phyloP scores from a whole-genome alignment of 2,113 vertebrate species.

The Sigmodon hispidus region DNA sequence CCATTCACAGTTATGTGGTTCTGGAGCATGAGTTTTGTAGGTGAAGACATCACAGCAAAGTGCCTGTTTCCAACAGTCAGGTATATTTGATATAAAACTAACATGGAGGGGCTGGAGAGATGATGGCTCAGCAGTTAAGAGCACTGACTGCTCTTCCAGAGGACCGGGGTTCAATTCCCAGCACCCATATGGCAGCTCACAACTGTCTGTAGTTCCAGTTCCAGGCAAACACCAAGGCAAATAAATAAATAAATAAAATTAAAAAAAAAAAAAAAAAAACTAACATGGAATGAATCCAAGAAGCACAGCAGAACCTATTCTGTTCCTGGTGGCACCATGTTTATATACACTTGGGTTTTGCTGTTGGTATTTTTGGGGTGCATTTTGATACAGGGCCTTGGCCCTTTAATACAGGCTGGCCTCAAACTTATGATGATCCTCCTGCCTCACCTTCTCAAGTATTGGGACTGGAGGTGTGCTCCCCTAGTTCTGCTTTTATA shows the following conservation, averaged over 20 bases:
- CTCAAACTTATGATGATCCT: neutral
- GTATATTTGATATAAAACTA: neutral
- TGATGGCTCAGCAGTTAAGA: too few relatives aligned
- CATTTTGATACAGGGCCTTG: neutral
- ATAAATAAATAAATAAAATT: too few relatives aligned
- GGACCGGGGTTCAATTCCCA: too few relatives aligned
- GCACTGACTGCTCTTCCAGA: too few relatives aligned
- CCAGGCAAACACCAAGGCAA: too few relatives aligned
- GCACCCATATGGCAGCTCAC: too few relatives aligned
- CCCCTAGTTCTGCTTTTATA: neutral
- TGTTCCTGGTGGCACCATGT: neutral
- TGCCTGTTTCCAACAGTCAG: neutral
- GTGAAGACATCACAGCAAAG: neutral
- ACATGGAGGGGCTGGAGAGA: too few relatives aligned
- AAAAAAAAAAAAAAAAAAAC: too few relatives aligned
- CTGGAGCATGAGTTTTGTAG: neutral
- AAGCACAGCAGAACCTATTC: neutral
- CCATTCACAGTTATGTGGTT: neutral
- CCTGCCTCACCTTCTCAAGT: neutral
- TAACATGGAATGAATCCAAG: too few relatives aligned
- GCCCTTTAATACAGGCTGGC: neutral
- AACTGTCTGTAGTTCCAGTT: too few relatives aligned
- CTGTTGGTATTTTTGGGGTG: neutral
- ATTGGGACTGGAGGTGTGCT: neutral
- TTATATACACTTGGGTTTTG: neutral